Percentiles rank a stretch among this genome's conserved stretches.
phyloP scores from a whole-genome alignment of 2,888 invertebrate species.

The Automeris io region DNA sequence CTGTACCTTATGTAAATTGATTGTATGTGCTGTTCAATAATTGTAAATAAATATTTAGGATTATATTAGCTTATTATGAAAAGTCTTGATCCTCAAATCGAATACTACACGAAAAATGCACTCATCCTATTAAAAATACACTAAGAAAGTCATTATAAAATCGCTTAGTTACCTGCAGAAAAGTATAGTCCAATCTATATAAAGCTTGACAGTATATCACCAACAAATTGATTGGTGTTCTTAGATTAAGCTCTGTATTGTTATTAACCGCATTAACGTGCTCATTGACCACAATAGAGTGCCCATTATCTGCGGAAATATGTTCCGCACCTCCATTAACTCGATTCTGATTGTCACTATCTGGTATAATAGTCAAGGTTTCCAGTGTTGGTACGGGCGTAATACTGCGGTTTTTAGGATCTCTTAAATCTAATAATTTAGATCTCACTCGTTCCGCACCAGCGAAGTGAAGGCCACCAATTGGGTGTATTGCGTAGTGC shows the following conservation, averaged over 20 bases:
- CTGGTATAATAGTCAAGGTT: conserved; percentile 29
- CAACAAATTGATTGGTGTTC: conserved; percentile 38
- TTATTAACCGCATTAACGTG: conserved; percentile 11
- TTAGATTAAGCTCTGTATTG: conserved; percentile 15
- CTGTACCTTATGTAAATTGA: no score
- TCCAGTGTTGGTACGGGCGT: conserved; percentile 20
- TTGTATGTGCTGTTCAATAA: no score
- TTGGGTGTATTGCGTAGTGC: conserved; percentile 54
- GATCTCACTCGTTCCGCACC: conserved; percentile 59
- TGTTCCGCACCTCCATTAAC: conserved; percentile 7
- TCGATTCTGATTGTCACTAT: conserved; percentile 17
- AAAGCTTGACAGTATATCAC: conserved; percentile 80
- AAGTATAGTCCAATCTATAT: conserved; percentile 81
- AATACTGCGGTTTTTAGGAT: conserved; percentile 17
- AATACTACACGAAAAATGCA: no score
- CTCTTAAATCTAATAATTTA: conserved; percentile 36
- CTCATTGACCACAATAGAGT: conserved; percentile 9
- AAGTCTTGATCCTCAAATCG: no score
- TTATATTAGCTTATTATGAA: no score
- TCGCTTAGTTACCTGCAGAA: conserved; percentile 79
- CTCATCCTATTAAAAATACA: no score
- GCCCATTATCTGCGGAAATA: conserved; percentile 7
- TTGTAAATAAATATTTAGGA: no score
- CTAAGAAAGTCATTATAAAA: no score
- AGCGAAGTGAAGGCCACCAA: conserved; percentile 59